Evolutionary conservation across 2,888 invertebrate species (phyloP), one percentile per base, ranked within the genome.

Genomic region (Morpho helenor): DNA sequence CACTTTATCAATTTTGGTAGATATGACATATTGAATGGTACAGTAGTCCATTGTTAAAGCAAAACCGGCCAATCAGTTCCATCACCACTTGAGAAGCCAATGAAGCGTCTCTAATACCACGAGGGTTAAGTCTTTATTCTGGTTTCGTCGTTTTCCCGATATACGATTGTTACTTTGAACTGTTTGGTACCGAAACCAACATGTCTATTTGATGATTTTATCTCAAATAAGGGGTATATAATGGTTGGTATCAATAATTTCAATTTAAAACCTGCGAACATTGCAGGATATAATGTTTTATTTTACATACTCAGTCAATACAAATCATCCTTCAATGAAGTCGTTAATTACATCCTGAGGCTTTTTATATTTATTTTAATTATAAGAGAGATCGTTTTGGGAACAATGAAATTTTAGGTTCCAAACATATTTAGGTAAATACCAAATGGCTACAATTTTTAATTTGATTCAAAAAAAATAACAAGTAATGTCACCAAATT

Each of bases 1-100:
- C 61, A 59, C 42, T 61, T 55, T 22, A 3, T 45, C 31, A 22
- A 8, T 58, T 66, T 67, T 9, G 39, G 49, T 49, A 67, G 60
- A 72, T 65, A 64, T 66, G 65, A 66, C 66, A 70, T 75, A 63
- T 64, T 48, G 49, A 52, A 64, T 65, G 57, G 64, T 60, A 61
- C 59, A 68, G 3, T 66, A 66, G 70, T 74, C 60, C 72, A 85
- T 89, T 89, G 89, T 89, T 84, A 81, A 74, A 76, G 77, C 69
- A 74, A 79, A 83, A 79, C 81, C 79, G 84, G 84, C 84, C 89
- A 90, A 90, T 90, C 89, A 86, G 83, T 84, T 81, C 82, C 79
- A 87, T 87, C 88, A 82, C 77, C 82, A 83, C 89, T 89, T 80
- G 82, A 84, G 84, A 79, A 80, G 71, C 80, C 87, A 82, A 88